A percentile compares a stretch with the other conserved stretches of the same genome.
Conservation (phyloP, 2,113 vertebrate species). For the Recurvirostra avosetta region DNA sequence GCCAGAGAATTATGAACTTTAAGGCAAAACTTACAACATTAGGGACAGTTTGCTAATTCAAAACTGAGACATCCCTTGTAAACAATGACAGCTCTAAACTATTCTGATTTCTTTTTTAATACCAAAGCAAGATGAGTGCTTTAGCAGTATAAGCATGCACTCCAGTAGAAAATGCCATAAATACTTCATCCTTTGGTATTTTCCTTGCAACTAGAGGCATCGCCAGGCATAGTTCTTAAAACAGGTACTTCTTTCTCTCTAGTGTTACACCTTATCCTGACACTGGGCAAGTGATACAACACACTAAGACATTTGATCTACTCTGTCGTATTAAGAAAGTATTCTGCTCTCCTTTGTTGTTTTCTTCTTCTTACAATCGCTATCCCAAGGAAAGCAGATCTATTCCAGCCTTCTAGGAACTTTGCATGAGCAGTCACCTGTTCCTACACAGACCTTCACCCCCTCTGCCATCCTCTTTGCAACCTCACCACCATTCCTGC, state of each 20-base stretch:
- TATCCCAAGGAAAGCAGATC: background rate
- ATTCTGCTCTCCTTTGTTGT: background rate
- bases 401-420: background rate
- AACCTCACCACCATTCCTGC: background rate
- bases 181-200: background rate
- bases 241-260: background rate
- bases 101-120: background rate
- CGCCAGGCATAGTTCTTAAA: background rate
- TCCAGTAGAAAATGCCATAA: background rate
- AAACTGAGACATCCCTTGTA: background rate
- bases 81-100: background rate
- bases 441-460: background rate
- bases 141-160: background rate
- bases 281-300: background rate
- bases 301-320: background rate
- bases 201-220: background rate
- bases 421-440: background rate
- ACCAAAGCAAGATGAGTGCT: background rate
- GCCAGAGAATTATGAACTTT: background rate
- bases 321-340: background rate
- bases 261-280: background rate
- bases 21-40: background rate
- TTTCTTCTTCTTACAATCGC: background rate
- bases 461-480: background rate
- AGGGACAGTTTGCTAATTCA: background rate